Percentiles rank a stretch among this genome's conserved stretches.
Conservation (phyloP, 2,888 invertebrate species). For the Norana najaformis region DNA sequence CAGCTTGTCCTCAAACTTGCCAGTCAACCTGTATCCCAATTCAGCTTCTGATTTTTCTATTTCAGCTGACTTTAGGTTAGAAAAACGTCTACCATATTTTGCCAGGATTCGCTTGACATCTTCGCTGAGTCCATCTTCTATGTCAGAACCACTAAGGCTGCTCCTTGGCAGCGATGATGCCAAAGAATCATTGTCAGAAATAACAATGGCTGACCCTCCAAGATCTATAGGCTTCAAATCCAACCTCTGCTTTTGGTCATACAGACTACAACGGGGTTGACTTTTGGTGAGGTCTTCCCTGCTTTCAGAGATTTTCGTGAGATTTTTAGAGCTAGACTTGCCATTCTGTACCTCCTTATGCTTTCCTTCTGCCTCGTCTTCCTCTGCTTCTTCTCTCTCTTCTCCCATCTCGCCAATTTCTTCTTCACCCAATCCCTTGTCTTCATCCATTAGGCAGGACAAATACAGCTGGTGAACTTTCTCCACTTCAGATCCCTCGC, state of each 20-base stretch:
- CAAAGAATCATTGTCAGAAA: background rate
- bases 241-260: background rate
- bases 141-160: slow-evolving; percentile 27
- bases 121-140: slow-evolving; percentile 38
- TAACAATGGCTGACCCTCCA: background rate
- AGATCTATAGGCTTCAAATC: slow-evolving; percentile 4
- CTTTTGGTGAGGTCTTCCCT: background rate
- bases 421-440: background rate
- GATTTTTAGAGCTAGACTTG: background rate
- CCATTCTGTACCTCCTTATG: background rate
- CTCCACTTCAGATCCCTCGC: background rate
- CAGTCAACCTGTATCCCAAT: background rate
- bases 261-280: background rate
- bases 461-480: background rate
- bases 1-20: background rate
- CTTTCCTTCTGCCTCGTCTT: background rate
- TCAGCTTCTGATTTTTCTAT: background rate
- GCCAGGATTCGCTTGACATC: slow-evolving; percentile 41
- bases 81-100: slow-evolving; percentile 38
- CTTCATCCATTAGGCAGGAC: background rate
- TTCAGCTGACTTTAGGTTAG: background rate
- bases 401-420: background rate
- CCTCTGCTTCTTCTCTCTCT: background rate
- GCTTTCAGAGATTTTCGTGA: background rate
- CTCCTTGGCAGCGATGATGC: background rate